Conservation (phyloP, 2,797 vertebrate genomes). For the Semaprochilodus insignis region DNA sequence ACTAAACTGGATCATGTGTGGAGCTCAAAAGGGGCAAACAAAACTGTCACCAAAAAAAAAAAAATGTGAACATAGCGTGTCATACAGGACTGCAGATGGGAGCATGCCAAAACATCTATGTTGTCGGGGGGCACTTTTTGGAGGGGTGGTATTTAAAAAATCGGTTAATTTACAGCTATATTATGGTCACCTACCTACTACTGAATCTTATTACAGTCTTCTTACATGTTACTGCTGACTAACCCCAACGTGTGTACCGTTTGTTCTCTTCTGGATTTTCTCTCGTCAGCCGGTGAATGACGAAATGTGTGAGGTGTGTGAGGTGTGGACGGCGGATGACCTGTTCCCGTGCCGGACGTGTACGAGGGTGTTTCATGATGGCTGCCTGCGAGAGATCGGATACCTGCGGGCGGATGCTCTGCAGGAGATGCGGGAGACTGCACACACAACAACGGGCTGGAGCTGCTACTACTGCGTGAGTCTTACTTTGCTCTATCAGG, state of each 20-base stretch:
- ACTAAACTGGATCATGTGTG: no score
- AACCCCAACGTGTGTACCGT: neutral
- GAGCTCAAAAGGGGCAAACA: no score
- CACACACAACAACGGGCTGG: slow-evolving; percentile 91
- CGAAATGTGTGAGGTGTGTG: slow-evolving; percentile 96
- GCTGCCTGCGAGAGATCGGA: slow-evolving; percentile 93
- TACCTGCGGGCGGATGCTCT: slow-evolving; percentile 84
- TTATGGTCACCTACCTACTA: no score
- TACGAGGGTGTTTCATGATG: slow-evolving; percentile 92
- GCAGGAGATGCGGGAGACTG: slow-evolving; percentile 86
- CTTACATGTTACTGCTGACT: neutral
- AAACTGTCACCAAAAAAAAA: no score
- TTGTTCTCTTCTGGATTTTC: slow-evolving; percentile 6
- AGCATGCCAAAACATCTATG: no score
- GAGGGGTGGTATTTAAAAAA: no score
- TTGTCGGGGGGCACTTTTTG: no score
- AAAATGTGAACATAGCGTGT: no score
- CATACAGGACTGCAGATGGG: no score
- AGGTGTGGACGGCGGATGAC: slow-evolving; percentile 96
- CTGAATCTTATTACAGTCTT: no score
- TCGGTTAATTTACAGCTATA: no score
- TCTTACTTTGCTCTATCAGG: neutral
- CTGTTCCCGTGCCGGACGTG: slow-evolving; percentile 92
- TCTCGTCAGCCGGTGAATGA: slow-evolving; percentile 83
- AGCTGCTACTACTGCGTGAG: slow-evolving; percentile 98